A percentile compares a stretch with the other conserved stretches of the same genome.
These are phyloP conservation scores for Paraescarpia echinospica DNA, from an alignment of 1,140 invertebrate genomes.

Conservation along the genomic window DNA sequence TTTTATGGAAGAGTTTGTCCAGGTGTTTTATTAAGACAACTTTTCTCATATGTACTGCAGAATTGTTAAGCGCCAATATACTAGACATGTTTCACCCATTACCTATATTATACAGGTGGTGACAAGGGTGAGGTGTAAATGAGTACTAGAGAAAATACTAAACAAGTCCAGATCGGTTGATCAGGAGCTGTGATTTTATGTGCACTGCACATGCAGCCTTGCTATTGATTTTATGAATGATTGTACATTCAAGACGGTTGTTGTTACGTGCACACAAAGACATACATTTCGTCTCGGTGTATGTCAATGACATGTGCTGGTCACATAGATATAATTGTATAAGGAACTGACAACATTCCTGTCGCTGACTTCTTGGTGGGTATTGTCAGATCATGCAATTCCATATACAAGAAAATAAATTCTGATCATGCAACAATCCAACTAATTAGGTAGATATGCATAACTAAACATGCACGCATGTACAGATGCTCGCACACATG, in stretches of 20 bases:
- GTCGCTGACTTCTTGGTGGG: neutral
- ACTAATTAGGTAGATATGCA: neutral
- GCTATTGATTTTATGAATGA: neutral
- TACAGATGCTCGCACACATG: neutral
- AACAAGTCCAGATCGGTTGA: neutral
- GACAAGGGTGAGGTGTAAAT: neutral
- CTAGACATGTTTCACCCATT: too few relatives aligned
- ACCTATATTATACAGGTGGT: too few relatives aligned
- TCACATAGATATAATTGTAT: neutral
- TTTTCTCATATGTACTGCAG: too few relatives aligned
- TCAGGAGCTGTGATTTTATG: neutral
- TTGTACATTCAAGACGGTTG: neutral
- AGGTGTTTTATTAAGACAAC: too few relatives aligned
- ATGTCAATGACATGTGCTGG: neutral
- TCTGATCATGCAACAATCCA: neutral
- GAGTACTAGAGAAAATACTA: neutral
- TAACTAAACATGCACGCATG: neutral
- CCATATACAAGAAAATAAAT: neutral
- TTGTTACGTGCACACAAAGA: neutral
- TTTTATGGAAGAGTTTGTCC: too few relatives aligned
- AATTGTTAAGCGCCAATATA: too few relatives aligned
- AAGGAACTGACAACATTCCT: too few relatives aligned
- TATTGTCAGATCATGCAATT: neutral
- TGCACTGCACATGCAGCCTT: neutral
- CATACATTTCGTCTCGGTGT: too few relatives aligned